Conservation (phyloP, 2,113 vertebrate genomes). For the Onychostoma macrolepis region DNA sequence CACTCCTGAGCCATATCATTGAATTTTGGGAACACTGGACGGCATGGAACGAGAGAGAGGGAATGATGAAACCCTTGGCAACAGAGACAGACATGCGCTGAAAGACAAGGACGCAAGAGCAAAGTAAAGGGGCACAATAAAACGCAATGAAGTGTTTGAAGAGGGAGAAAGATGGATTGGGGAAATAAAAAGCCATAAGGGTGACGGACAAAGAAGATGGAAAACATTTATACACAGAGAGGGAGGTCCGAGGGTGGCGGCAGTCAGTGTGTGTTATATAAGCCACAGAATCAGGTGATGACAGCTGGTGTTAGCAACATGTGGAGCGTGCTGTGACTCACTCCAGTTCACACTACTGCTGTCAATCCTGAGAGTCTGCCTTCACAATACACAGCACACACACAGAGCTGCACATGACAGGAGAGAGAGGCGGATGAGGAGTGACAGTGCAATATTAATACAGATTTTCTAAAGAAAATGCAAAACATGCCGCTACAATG, state of each 20-base stretch:
- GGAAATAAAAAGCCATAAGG: constrained; percentile 6
- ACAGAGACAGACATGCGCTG: constrained; percentile 6
- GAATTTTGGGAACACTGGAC: constrained; percentile 6
- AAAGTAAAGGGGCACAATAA: background rate
- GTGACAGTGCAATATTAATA: background rate
- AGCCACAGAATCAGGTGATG: constrained; percentile 23
- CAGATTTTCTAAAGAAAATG: background rate
- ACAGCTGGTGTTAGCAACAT: constrained; percentile 25
- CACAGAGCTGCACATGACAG: background rate
- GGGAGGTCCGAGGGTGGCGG: background rate
- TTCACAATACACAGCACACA: background rate
- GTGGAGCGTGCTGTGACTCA: constrained; percentile 6
- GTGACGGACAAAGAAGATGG: background rate
- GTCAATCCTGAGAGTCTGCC: background rate
- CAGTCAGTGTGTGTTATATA: constrained; percentile 20
- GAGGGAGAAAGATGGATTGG: background rate
- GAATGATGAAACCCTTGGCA: constrained; percentile 50
- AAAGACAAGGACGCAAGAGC: background rate
- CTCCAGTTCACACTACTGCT: constrained; percentile 26
- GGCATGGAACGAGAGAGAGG: background rate
- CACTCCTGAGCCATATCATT: background rate
- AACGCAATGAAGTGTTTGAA: background rate
- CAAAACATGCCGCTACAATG: background rate
- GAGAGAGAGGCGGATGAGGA: background rate
- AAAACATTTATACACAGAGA: background rate